Evolutionary conservation across 2,797 vertebrate genomes (phyloP), one percentile per base, ranked within the genome.

Genomic region (Nasua narica): DNA sequence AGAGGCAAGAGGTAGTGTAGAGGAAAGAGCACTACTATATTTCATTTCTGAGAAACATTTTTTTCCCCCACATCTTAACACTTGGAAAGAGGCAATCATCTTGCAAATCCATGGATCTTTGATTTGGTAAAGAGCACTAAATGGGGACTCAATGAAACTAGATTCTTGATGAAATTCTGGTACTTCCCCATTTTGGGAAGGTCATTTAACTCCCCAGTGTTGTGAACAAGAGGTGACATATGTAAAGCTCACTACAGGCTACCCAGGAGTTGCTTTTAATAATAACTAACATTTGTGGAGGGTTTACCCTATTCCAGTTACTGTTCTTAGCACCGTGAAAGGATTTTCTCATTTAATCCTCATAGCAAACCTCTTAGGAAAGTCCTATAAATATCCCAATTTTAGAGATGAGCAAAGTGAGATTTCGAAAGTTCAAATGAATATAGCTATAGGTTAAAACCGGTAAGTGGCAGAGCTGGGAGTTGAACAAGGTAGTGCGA

Each of bases 391-490:
- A 96, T 81, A 95, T 56, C n/a, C 29, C 37, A 93, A 58, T 77
- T 90, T 96, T 93, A 87, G 54, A 95, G 90, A 96, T 67, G n/a
- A 96, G 54, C 78, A 92, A 97, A 90, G 11, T 74, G 78, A 95
- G 89, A 94, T 93, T 84, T 84, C 50, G 37, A 69, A 96, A 84
- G 52, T 79, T 94, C 82, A 82, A 56, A 78, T 90, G 60, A 90
- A 74, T 77, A 50, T 19, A 72, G 65, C 14, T 91, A n/a, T 48
- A 96, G 72, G 35, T 81, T 83, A 94, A 87, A 86, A 85, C 27
- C 29, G 27, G 37, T 40, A 50, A 87, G 18, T 94, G 79, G 48
- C 81, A 78, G 74, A 84, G 29, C 65, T 74, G 43, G 25, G 21
- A 50, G 21, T 13, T 81, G 82, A 94, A 40, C 35, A 67, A 74